Evolutionary conservation across 2,113 vertebrate genomes (phyloP).

Genomic region (Carettochelys insculpta): DNA sequence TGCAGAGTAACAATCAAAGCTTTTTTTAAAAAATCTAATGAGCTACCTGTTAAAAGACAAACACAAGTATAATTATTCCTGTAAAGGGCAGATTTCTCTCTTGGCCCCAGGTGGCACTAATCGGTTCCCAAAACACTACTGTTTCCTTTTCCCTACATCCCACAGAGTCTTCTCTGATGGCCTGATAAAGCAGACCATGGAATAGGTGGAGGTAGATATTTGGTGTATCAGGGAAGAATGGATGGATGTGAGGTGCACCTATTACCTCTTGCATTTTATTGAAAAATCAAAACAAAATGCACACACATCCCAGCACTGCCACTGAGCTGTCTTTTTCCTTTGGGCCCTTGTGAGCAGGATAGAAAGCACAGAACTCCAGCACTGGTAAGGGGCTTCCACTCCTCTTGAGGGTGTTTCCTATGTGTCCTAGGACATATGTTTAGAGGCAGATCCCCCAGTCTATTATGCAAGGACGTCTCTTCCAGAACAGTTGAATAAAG

Average conservation of each 20-base stretch:
- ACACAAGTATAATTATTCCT: neutral
- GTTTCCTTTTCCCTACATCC: neutral
- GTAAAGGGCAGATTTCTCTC: neutral
- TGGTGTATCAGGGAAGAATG: neutral
- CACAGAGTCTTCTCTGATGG: neutral
- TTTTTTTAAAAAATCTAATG: neutral
- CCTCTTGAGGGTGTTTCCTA: neutral
- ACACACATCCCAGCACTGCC: neutral
- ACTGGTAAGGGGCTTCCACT: neutral
- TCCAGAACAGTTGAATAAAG: neutral
- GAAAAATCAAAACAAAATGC: too few relatives aligned
- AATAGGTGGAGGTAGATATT: neutral
- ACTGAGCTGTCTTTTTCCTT: neutral
- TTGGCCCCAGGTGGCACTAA: neutral
- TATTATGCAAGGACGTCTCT: neutral
- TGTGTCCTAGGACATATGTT: neutral
- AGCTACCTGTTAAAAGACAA: neutral
- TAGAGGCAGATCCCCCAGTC: neutral
- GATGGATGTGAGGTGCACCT: neutral
- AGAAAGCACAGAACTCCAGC: neutral
- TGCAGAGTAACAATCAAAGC: slow-evolving; percentile 8
- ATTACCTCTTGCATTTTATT: neutral
- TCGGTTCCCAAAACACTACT: neutral
- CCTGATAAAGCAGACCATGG: neutral
- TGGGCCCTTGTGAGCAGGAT: neutral